Percentiles rank a stretch among this genome's conserved stretches.
Evolutionary conservation across 2,113 vertebrate genomes (phyloP).

Genomic region (Coracopsis vasa): DNA sequence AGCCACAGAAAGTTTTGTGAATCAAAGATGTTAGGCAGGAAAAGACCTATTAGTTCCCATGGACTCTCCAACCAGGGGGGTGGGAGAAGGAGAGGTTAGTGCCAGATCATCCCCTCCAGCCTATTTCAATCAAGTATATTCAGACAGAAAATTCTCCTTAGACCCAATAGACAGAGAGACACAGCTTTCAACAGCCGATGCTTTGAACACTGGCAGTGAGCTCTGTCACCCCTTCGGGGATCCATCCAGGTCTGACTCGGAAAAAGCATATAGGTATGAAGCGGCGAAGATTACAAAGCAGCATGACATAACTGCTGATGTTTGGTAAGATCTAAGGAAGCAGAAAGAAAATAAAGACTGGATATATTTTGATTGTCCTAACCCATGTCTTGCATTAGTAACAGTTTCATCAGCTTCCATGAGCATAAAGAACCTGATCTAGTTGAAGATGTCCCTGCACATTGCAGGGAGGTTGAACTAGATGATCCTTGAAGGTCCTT

Average conservation of each 20-base stretch:
- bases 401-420: background rate
- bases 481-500: background rate
- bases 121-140: background rate
- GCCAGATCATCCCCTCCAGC: background rate
- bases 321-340: background rate
- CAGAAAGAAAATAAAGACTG: background rate
- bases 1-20: constrained; percentile 22
- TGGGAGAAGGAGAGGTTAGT: background rate
- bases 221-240: background rate
- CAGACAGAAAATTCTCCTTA: background rate
- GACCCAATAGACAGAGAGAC: background rate
- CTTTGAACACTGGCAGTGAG: background rate
- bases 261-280: background rate
- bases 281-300: background rate
- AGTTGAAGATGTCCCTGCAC: background rate
- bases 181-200: background rate
- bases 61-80: background rate
- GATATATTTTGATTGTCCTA: background rate
- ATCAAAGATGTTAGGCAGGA: constrained; percentile 14
- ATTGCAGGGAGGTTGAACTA: background rate
- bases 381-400: background rate
- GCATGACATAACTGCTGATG: background rate
- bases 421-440: background rate
- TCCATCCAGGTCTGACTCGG: background rate
- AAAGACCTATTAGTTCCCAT: constrained; percentile 20